These are phyloP conservation scores for Drosophila teissieri DNA, from an alignment of 1,140 invertebrate species.

Conservation along the genomic window DNA sequence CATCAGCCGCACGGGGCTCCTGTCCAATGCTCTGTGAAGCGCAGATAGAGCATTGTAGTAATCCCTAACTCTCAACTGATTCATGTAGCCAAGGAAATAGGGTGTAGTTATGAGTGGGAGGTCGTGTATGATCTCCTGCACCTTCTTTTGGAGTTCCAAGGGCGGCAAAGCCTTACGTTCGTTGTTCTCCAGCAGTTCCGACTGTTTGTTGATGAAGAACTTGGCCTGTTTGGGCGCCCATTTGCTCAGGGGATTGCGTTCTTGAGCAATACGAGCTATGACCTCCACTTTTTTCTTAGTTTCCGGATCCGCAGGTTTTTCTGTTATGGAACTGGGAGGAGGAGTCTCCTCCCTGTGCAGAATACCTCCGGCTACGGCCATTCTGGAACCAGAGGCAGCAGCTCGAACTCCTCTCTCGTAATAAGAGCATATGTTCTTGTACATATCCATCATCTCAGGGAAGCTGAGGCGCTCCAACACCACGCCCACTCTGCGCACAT, in stretches of 20 bases:
- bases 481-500: slow-evolving; percentile 91
- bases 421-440: slow-evolving; percentile 88
- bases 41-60: slow-evolving; percentile 93
- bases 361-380: slow-evolving; percentile 53
- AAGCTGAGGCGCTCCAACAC: slow-evolving; percentile 93
- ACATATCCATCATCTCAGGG: slow-evolving; percentile 90
- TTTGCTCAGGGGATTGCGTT: slow-evolving; percentile 85
- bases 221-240: slow-evolving; percentile 95
- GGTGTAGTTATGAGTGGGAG: slow-evolving; percentile 94
- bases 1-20: slow-evolving; percentile 86
- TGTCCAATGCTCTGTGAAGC: slow-evolving; percentile 94
- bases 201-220: slow-evolving; percentile 93
- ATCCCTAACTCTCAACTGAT: slow-evolving; percentile 94
- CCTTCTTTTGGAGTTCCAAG: slow-evolving; percentile 89
- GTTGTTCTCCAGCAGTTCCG: slow-evolving; percentile 91
- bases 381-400: slow-evolving; percentile 54
- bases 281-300: slow-evolving; percentile 15
- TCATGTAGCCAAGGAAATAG: slow-evolving; percentile 96
- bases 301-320: neutral
- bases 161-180: slow-evolving; percentile 92
- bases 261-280: slow-evolving; percentile 5
- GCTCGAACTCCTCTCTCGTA: slow-evolving; percentile 85
- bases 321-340: neutral
- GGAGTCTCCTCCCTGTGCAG: slow-evolving; percentile 45
- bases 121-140: slow-evolving; percentile 91